Evolutionary conservation across 2,888 invertebrate species (phyloP).

Genomic region (Stenodema calcarata): DNA sequence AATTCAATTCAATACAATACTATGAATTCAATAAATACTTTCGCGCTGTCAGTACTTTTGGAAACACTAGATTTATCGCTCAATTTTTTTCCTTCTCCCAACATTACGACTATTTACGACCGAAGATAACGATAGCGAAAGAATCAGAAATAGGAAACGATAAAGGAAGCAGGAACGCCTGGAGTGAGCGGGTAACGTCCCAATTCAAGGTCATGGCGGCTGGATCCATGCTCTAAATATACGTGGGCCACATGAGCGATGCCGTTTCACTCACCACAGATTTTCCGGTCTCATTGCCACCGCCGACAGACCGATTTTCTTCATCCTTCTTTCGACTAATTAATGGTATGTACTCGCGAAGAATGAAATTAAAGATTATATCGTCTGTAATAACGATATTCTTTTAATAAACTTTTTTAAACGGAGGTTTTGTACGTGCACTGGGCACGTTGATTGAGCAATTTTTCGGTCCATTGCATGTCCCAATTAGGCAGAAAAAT

Average conservation of each 20-base stretch:
- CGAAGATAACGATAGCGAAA: background rate
- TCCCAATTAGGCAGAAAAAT: background rate
- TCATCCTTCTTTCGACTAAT: background rate
- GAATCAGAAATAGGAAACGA: background rate
- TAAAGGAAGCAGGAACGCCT: background rate
- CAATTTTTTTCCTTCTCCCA: too few relatives aligned
- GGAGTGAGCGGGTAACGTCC: slow-evolving; percentile 2
- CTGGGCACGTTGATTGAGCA: background rate
- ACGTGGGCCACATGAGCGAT: slow-evolving; percentile 15
- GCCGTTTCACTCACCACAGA: slow-evolving; percentile 14
- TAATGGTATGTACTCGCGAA: background rate
- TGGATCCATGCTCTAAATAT: slow-evolving; percentile 29
- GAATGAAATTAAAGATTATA: background rate
- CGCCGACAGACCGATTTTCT: background rate
- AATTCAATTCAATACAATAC: too few relatives aligned
- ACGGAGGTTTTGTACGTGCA: background rate
- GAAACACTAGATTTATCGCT: too few relatives aligned
- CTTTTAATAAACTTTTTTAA: background rate
- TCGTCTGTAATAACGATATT: background rate
- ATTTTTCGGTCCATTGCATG: background rate
- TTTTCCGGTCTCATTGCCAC: slow-evolving; percentile 14
- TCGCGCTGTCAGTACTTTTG: too few relatives aligned
- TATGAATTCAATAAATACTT: too few relatives aligned
- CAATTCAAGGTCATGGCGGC: slow-evolving; percentile 19
- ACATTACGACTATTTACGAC: too few relatives aligned